Base-by-base conservation (phyloP, 1,140 invertebrate genomes). In the Anagrus nilaparvatae region DNA sequence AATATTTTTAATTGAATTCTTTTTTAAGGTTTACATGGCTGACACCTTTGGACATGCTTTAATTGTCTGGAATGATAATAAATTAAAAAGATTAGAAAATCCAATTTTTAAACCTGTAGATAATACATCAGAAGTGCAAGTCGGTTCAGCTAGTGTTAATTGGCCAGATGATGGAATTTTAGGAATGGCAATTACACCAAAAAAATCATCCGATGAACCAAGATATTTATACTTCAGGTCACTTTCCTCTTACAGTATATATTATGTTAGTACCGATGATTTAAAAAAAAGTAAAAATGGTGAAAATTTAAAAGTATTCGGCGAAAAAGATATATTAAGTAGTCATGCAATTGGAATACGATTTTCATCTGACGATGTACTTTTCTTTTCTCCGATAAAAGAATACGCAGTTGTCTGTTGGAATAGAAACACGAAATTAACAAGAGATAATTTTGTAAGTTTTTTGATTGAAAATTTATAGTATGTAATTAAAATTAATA, bases 301-400 rank as follows among this genome's bases (percentile, higher is more conserved):
- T 10, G 9, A 28, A 7, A 14, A 20, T 17, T 7, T 28, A 2
- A 13, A 29, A 12, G 7, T 28, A 19, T 3, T 19, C 4, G 24
- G 25, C 3, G 6, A 7, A 6, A 29, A 39, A 18, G n/a, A 16
- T 28, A 9, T 39, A 17, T 17, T 39, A 17, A 27, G 24, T 12
- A 39, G 36, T 13, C 36, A 27, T 7, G 36, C 36, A 10, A 27
- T 39, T 19, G 36, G 14, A n/a, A 6, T 13, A n/a, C 24, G 24
- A 10, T 39, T 39, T 14, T 39, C 36, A 10, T 36, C 34, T 5
- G 23, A 36, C 3, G 34, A 23, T 10, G 25, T 23, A 6, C 21
- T 36, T 4, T 36, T 36, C 21, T 8, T 36, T 5, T 20, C 20
- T 4, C 5, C 25, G 13, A 23, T 23, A 4, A 4, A 14, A 18